Conservation (phyloP, 2,113 vertebrate species). For the Desmodus rotundus region DNA sequence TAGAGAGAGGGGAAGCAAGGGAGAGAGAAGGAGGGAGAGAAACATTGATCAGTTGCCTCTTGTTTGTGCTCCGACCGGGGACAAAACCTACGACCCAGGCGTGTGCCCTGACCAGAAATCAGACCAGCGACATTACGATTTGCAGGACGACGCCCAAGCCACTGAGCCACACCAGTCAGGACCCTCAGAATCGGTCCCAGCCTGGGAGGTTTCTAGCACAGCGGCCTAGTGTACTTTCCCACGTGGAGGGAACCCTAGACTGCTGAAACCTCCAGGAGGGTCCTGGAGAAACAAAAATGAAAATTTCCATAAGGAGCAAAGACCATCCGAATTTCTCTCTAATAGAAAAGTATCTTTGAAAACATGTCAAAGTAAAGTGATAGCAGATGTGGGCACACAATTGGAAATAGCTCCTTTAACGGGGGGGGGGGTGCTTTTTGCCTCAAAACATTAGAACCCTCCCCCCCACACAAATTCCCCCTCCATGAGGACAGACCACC, state of each 20-base stretch:
- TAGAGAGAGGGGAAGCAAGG: too few species aligned
- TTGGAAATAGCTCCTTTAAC: neutral
- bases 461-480: too few species aligned
- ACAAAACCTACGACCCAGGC: too few species aligned
- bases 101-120: too few species aligned
- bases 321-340: neutral
- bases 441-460: neutral
- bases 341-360: neutral
- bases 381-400: neutral
- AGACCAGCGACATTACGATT: too few species aligned
- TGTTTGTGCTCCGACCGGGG: too few species aligned
- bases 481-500: accelerated
- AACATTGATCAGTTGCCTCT: too few species aligned
- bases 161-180: too few species aligned
- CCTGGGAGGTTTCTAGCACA: neutral
- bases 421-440: neutral
- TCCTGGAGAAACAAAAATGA: neutral
- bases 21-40: too few species aligned
- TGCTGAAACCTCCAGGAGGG: neutral
- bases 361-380: neutral
- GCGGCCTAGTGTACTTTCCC: neutral
- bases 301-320: neutral
- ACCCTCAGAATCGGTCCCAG: neutral
- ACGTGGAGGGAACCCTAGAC: neutral
- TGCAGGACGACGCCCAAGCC: too few species aligned